Evolutionary conservation across 2,113 vertebrate species (phyloP).

Genomic region (Amia ocellicauda): DNA sequence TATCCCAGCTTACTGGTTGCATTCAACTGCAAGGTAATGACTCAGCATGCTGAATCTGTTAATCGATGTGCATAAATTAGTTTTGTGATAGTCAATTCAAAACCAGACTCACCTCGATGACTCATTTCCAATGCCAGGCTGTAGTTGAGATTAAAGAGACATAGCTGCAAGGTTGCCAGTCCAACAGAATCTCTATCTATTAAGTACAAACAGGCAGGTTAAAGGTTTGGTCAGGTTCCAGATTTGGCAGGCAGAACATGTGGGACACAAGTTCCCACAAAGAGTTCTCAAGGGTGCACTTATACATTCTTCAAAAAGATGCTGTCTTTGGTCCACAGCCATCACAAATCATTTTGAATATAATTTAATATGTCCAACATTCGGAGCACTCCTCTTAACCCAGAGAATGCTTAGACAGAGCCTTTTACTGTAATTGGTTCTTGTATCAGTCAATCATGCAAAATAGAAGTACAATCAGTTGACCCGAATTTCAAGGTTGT

Average conservation of each 20-base stretch:
- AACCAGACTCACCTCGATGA: neutral
- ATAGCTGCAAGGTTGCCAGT: neutral
- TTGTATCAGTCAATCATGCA: slow-evolving; percentile 37
- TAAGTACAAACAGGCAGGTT: neutral
- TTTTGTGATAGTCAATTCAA: slow-evolving; percentile 13
- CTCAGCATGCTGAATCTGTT: neutral
- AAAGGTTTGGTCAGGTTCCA: slow-evolving; percentile 5
- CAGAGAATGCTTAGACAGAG: slow-evolving; percentile 51
- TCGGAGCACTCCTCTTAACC: slow-evolving; percentile 47
- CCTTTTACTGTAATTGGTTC: slow-evolving; percentile 52
- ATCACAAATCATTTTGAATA: slow-evolving; percentile 49
- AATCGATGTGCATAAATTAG: neutral
- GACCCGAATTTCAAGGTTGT: slow-evolving; percentile 5
- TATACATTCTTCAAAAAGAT: slow-evolving; percentile 14
- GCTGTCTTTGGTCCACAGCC: slow-evolving; percentile 38
- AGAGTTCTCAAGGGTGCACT: slow-evolving; percentile 27
- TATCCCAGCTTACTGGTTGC: neutral
- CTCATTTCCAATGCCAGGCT: neutral
- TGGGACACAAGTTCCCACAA: slow-evolving; percentile 16
- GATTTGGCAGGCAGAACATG: neutral
- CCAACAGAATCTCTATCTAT: neutral
- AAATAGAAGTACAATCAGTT: slow-evolving; percentile 1
- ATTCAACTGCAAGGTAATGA: neutral
- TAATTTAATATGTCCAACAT: slow-evolving; percentile 59
- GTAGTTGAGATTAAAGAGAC: slow-evolving; percentile 8